Conservation (phyloP, 92 coral and sea anemone species). For the Anthopleura xanthogrammica region DNA sequence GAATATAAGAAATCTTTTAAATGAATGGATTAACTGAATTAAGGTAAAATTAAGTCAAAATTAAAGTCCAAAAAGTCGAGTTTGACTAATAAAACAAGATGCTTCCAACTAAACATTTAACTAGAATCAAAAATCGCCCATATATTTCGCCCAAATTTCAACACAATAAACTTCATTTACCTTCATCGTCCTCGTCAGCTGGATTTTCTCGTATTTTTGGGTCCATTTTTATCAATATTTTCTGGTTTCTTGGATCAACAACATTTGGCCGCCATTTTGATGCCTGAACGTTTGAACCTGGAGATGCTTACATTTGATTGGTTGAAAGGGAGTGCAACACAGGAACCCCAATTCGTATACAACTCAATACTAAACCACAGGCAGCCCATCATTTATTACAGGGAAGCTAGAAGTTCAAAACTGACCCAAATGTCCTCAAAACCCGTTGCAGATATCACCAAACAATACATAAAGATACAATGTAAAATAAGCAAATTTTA, state of each 20-base stretch:
- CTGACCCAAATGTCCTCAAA: too few species aligned
- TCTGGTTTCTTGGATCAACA: conserved; percentile 7
- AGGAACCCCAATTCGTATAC: conserved; percentile 12
- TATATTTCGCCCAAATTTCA: background rate
- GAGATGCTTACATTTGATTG: conserved; percentile 19
- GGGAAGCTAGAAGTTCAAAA: too few species aligned
- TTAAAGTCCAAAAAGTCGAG: too few species aligned
- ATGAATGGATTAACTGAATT: too few species aligned
- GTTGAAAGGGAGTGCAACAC: background rate
- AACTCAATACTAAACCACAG: too few species aligned
- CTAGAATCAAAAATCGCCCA: background rate
- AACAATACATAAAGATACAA: too few species aligned
- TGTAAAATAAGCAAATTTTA: too few species aligned
- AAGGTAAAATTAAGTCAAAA: too few species aligned
- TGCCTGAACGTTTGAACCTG: conserved; percentile 1
- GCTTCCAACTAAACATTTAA: background rate
- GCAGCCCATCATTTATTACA: too few species aligned
- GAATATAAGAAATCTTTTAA: too few species aligned
- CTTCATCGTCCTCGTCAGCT: background rate
- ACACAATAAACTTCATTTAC: background rate
- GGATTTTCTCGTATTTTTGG: conserved; percentile 1
- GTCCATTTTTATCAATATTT: background rate
- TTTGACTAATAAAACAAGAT: background rate
- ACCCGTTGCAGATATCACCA: too few species aligned
- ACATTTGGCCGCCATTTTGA: conserved; percentile 33